A percentile compares a stretch with the other conserved stretches of the same genome.
Conservation (phyloP, 2,113 vertebrate genomes). For the Enhydra lutris region DNA sequence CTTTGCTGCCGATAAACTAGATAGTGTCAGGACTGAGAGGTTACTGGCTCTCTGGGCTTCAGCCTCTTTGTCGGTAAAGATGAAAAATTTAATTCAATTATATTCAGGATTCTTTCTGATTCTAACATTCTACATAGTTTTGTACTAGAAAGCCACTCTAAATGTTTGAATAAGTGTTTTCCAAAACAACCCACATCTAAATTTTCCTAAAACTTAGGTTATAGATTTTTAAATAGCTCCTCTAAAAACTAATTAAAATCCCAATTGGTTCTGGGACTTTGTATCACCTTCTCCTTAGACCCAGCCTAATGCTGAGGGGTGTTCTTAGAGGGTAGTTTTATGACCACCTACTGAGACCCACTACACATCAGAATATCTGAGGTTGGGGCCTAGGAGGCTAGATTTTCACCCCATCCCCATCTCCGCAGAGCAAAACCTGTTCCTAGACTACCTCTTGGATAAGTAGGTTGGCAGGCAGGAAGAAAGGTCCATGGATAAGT, state of each 20-base stretch:
- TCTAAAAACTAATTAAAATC: not conserved
- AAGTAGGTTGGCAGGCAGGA: not conserved
- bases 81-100: not conserved
- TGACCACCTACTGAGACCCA: not conserved
- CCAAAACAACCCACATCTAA: not conserved
- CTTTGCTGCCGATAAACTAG: not conserved
- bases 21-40: not conserved
- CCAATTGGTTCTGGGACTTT: not conserved
- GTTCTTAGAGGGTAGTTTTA: not conserved
- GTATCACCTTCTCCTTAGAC: not conserved
- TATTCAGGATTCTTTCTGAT: not conserved
- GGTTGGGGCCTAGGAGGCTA: not conserved
- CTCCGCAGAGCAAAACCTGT: not conserved
- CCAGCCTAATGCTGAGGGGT: not conserved
- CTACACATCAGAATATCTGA: not conserved
- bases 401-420: not conserved
- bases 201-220: constrained; percentile 13
- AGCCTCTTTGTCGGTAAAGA: not conserved
- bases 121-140: not conserved
- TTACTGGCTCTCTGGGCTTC: not conserved
- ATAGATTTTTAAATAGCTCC: not conserved
- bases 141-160: not conserved
- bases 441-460: not conserved
- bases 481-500: not conserved
- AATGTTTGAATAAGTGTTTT: not conserved